These are phyloP conservation scores for Chrysodeixis includens DNA, from an alignment of 2,888 invertebrate species.

Conservation along the genomic window DNA sequence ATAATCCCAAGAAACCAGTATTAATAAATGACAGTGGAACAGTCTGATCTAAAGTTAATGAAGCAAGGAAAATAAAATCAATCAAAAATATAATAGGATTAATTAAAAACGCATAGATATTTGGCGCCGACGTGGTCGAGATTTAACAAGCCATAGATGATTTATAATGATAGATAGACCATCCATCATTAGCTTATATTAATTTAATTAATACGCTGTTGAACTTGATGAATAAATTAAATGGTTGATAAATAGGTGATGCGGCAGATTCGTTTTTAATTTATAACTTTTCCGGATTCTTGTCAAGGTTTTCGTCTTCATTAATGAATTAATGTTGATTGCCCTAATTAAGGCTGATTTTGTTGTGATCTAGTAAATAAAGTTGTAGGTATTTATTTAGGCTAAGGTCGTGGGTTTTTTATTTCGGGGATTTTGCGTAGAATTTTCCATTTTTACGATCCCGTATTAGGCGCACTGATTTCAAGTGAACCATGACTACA, in stretches of 20 bases:
- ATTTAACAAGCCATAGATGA: conserved; percentile 33
- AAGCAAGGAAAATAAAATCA: neutral
- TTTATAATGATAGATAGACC: conserved; percentile 27
- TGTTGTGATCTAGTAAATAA: neutral
- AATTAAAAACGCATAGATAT: neutral
- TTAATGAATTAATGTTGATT: neutral
- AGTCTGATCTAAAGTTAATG: conserved; percentile 1
- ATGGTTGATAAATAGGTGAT: conserved; percentile 1
- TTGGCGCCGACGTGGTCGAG: conserved; percentile 5
- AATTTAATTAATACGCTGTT: conserved; percentile 27
- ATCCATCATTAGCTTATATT: conserved; percentile 29
- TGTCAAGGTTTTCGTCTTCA: neutral
- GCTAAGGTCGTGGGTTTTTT: neutral
- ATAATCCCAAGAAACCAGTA: neutral
- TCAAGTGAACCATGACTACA: too few relatives aligned
- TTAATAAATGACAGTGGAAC: neutral
- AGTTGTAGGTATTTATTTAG: neutral
- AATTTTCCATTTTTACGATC: too few relatives aligned
- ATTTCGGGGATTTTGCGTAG: neutral
- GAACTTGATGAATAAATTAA: conserved; percentile 18
- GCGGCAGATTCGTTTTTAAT: neutral
- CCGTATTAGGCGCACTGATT: too few relatives aligned
- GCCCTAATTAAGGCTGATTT: neutral
- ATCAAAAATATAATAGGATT: conserved; percentile 3
- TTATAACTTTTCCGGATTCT: conserved; percentile 1